Percentiles rank a stretch among this genome's conserved stretches.
These are phyloP conservation scores for Micoletzkya japonica DNA, from an alignment of 2,888 invertebrate species.

Conservation along the genomic window DNA sequence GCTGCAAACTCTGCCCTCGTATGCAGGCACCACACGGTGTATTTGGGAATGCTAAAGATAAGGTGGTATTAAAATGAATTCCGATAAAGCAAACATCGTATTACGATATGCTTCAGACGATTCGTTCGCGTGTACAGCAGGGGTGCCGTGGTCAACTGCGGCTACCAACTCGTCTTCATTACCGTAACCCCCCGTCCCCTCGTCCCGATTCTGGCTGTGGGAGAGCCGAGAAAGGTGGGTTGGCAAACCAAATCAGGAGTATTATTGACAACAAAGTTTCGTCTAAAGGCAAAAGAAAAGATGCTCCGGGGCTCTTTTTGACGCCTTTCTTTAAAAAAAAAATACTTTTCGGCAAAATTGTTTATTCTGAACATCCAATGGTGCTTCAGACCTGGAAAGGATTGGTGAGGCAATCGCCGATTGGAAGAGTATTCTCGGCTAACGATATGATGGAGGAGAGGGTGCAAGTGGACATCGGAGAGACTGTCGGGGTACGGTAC, in stretches of 20 bases:
- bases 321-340: no score
- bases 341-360: no score
- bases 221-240: conserved; percentile 3
- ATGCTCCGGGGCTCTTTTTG: background rate
- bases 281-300: background rate
- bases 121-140: conserved; percentile 13
- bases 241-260: background rate
- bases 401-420: background rate
- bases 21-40: no score
- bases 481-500: conserved; percentile 2
- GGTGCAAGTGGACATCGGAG: conserved; percentile 15
- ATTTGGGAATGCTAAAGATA: no score
- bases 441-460: conserved; percentile 8
- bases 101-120: conserved; percentile 5
- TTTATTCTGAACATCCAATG: background rate
- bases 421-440: background rate
- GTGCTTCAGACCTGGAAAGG: background rate
- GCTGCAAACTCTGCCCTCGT: no score
- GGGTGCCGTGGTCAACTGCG: conserved; percentile 18
- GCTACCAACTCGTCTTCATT: conserved; percentile 24
- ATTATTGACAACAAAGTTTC: background rate
- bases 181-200: conserved; percentile 6
- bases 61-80: background rate
- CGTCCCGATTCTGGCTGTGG: background rate
- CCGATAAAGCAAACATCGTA: background rate